Conservation (phyloP, 2,797 vertebrate genomes). For the Clarias pachynema region DNA sequence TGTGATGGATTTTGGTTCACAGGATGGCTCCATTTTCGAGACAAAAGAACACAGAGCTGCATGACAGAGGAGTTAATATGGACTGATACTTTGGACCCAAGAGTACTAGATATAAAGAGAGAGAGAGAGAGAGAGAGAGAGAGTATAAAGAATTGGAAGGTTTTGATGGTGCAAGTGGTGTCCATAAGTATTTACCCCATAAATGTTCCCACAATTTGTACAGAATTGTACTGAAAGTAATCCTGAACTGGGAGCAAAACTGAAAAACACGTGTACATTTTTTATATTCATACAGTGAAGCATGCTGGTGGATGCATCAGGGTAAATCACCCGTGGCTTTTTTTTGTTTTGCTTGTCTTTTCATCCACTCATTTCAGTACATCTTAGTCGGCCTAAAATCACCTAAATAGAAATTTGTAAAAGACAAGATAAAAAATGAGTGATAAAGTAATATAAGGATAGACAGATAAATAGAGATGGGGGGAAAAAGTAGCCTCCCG, state of each 20-base stretch:
- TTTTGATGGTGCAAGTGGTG: too few relatives aligned
- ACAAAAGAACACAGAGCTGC: slow-evolving; percentile 6
- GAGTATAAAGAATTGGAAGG: neutral
- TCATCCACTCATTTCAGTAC: neutral
- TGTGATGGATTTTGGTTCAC: neutral
- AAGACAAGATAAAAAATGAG: slow-evolving; percentile 32
- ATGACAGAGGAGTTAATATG: slow-evolving; percentile 18
- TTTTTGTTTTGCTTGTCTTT: neutral
- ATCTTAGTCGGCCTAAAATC: neutral
- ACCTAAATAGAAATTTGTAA: neutral
- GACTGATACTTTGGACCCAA: slow-evolving; percentile 17
- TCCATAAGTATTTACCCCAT: neutral
- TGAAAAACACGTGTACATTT: too few relatives aligned
- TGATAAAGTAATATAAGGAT: slow-evolving; percentile 53
- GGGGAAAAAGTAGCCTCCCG: slow-evolving; percentile 54
- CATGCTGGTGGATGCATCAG: neutral
- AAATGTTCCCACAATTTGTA: neutral
- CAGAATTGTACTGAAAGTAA: neutral
- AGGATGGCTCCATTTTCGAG: neutral
- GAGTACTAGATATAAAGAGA: slow-evolving; percentile 45
- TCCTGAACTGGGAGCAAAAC: neutral
- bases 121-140: neutral
- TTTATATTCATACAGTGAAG: neutral
- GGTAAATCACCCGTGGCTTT: neutral
- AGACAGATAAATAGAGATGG: slow-evolving; percentile 56